A percentile compares a stretch with the other conserved stretches of the same genome.
Evolutionary conservation across 2,797 vertebrate genomes (phyloP).

Genomic region (Gouania willdenowi): DNA sequence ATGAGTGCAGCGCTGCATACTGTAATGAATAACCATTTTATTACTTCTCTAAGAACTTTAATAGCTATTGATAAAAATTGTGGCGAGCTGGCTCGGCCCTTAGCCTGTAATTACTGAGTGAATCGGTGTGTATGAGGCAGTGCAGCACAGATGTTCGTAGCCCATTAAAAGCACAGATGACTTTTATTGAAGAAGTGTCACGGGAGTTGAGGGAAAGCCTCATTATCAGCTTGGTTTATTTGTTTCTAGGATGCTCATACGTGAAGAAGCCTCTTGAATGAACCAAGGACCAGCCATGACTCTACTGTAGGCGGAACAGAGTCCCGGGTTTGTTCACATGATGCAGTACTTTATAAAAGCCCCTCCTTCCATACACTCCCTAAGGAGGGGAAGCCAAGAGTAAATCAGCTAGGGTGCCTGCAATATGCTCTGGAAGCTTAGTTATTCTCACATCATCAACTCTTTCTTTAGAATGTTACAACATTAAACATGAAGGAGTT

Average conservation of each 20-base stretch:
- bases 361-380: conserved; percentile 31
- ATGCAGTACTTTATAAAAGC: conserved; percentile 14
- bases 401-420: conserved; percentile 53
- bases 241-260: conserved; percentile 37
- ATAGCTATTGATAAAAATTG: conserved; percentile 59
- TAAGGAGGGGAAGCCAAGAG: conserved; percentile 52
- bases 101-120: conserved; percentile 47
- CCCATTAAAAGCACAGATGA: conserved; percentile 53
- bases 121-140: conserved; percentile 31
- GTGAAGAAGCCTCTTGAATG: conserved; percentile 32
- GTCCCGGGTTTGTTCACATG: conserved; percentile 53
- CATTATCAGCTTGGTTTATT: conserved; percentile 56
- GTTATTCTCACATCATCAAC: conserved; percentile 4
- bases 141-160: conserved; percentile 38
- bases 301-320: not conserved
- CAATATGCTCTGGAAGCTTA: too few species aligned
- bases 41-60: conserved; percentile 44
- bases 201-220: conserved; percentile 54
- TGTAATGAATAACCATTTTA: conserved; percentile 46
- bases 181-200: conserved; percentile 52
- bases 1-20: conserved; percentile 10
- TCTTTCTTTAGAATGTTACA: not conserved
- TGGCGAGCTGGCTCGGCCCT: conserved; percentile 28
- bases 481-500: not conserved
- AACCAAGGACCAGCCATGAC: conserved; percentile 23